Conservation (phyloP, 64 coral and sea anemone species). For the Orbicella faveolata region DNA sequence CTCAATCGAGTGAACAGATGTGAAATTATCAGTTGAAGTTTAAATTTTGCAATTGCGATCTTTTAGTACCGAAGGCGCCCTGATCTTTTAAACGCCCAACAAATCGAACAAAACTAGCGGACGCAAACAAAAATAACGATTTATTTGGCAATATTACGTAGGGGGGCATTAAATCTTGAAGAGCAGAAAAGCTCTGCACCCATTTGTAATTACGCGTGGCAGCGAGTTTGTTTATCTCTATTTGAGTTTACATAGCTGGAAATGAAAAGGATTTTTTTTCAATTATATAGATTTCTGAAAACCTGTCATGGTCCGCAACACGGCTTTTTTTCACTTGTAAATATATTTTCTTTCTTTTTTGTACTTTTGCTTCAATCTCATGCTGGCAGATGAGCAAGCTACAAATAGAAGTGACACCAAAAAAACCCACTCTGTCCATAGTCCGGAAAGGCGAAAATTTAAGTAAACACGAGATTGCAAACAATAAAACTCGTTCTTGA, state of each 20-base stretch:
- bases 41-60: not conserved
- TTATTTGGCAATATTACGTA: not conserved
- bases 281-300: not conserved
- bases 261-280: not conserved
- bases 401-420: not conserved
- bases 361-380: not conserved
- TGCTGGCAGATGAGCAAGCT: not conserved
- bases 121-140: not conserved
- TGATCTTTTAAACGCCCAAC: not conserved
- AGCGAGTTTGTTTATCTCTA: not conserved
- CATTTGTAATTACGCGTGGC: not conserved
- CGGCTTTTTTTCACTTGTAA: not conserved
- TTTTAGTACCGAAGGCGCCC: not conserved
- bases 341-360: not conserved
- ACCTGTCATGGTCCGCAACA: not conserved
- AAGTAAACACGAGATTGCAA: constrained; percentile 20
- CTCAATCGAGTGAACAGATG: constrained; percentile 54
- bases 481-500: constrained; percentile 2
- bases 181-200: not conserved
- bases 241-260: constrained; percentile 20
- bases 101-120: not conserved
- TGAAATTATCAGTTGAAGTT: not conserved
- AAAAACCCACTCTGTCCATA: not conserved
- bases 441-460: constrained; percentile 23
- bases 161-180: not conserved